Conservation (phyloP, 2,113 vertebrate species). For the Amblyopsis rosae region DNA sequence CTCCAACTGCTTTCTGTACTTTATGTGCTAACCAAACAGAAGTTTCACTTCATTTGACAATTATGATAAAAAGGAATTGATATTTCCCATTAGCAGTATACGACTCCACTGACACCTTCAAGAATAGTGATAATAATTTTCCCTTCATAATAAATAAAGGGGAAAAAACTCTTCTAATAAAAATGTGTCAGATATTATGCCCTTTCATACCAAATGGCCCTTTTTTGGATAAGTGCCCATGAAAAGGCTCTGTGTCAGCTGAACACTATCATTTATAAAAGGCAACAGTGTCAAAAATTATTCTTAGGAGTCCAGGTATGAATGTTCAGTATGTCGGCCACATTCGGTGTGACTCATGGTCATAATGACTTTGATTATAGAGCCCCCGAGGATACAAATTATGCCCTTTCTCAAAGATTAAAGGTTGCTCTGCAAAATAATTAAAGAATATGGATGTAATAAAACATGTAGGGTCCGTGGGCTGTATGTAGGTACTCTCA, state of each 20-base stretch:
- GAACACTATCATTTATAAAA: constrained; percentile 22
- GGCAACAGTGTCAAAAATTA: constrained; percentile 42
- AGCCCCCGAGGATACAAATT: constrained; percentile 43
- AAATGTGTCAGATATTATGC: constrained; percentile 24
- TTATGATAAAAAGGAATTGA: neutral
- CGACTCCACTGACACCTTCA: constrained; percentile 8
- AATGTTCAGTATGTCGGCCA: constrained; percentile 44
- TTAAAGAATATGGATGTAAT: constrained; percentile 48
- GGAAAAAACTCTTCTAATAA: constrained; percentile 2
- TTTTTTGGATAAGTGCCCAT: constrained; percentile 26
- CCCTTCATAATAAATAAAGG: constrained; percentile 9
- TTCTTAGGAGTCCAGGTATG: constrained; percentile 37
- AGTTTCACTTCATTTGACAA: neutral
- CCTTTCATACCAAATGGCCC: constrained; percentile 16
- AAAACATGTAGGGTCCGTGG: constrained; percentile 25
- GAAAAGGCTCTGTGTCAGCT: constrained; percentile 3
- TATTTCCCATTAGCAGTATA: constrained; percentile 4
- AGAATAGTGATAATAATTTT: constrained; percentile 7
- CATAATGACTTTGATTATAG: constrained; percentile 62
- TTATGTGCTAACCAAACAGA: neutral
- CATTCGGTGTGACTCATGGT: constrained; percentile 52
- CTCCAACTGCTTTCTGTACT: neutral
- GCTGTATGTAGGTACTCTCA: neutral
- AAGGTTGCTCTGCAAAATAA: constrained; percentile 46
- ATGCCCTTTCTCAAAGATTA: constrained; percentile 57